Conservation (phyloP, 2,113 vertebrate species). For the Oceanites oceanicus region DNA sequence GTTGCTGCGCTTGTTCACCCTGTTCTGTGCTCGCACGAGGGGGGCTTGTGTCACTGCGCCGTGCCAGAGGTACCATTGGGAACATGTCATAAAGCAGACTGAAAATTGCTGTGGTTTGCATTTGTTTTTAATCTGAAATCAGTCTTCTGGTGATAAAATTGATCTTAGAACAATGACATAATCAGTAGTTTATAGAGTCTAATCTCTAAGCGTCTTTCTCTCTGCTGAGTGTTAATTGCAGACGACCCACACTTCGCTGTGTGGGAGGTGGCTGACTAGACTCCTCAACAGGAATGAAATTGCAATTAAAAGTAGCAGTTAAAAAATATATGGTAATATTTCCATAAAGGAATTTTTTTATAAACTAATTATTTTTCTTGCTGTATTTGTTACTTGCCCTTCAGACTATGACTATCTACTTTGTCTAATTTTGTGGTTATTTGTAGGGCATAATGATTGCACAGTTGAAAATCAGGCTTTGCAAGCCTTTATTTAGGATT, state of each 20-base stretch:
- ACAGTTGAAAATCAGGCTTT: neutral
- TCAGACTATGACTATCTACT: neutral
- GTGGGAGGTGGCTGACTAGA: slow-evolving; percentile 30
- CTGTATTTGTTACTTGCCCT: neutral
- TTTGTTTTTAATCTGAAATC: neutral
- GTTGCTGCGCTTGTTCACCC: neutral
- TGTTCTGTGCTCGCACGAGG: neutral
- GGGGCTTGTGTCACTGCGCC: neutral
- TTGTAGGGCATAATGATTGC: neutral
- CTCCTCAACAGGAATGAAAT: neutral
- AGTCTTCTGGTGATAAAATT: neutral
- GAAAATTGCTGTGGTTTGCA: neutral
- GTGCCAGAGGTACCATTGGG: neutral
- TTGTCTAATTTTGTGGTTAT: neutral
- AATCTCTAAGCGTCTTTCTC: neutral
- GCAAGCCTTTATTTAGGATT: neutral
- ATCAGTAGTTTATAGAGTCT: neutral
- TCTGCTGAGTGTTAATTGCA: neutral
- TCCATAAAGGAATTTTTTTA: neutral
- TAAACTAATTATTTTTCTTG: neutral
- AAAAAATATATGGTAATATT: neutral
- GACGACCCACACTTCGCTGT: neutral
- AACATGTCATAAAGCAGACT: neutral
- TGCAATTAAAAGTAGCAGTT: neutral
- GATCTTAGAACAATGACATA: neutral